These are phyloP conservation scores for Pycnomerus fuliginosus DNA, from an alignment of 2,888 invertebrate species.

Conservation along the genomic window DNA sequence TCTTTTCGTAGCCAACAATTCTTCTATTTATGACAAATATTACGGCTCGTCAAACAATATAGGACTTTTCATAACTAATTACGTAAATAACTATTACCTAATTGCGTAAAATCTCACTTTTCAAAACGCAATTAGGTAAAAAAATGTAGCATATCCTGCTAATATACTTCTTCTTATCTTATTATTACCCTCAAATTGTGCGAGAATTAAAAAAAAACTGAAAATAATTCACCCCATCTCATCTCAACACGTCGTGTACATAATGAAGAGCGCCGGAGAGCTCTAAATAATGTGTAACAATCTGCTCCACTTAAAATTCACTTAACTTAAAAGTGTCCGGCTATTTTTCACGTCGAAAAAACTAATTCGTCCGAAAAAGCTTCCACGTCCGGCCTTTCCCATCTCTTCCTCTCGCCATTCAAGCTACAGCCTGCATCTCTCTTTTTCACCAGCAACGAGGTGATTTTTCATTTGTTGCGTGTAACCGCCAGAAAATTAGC, in stretches of 20 bases:
- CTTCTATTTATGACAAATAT: no score
- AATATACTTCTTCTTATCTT: no score
- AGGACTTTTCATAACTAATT: no score
- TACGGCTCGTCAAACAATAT: no score
- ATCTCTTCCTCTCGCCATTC: constrained; percentile 18
- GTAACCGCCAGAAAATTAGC: constrained; percentile 48
- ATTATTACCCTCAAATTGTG: no score
- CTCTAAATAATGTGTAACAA: constrained; percentile 45
- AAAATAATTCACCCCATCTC: constrained; percentile 8
- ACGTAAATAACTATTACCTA: no score
- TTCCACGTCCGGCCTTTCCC: constrained; percentile 25
- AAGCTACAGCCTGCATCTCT: background rate
- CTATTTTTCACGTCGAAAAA: constrained; percentile 46
- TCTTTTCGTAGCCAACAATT: no score
- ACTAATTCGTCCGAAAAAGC: constrained; percentile 29
- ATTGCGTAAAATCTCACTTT: no score
- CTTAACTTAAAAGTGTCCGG: constrained; percentile 49
- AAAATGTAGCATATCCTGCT: no score
- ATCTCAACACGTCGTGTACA: constrained; percentile 7
- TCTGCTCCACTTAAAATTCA: constrained; percentile 51
- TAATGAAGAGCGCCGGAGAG: constrained; percentile 24
- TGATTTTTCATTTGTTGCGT: constrained; percentile 46
- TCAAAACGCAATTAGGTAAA: no score
- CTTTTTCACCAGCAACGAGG: constrained; percentile 9
- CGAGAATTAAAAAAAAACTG: no score